These are phyloP conservation scores for Saccostrea echinata DNA, from an alignment of 1,140 invertebrate genomes.

Conservation along the genomic window DNA sequence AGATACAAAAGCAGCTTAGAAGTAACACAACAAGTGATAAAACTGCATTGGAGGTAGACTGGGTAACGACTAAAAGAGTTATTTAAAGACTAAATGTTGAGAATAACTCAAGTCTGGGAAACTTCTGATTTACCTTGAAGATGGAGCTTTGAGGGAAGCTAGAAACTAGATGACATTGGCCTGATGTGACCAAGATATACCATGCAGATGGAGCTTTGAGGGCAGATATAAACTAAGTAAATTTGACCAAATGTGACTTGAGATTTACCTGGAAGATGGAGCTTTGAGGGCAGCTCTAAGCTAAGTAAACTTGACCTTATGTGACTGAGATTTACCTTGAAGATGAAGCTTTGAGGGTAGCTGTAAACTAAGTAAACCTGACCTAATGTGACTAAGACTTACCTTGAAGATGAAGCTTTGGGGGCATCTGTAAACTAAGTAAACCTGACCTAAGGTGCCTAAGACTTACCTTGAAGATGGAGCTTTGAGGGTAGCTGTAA, in stretches of 20 bases:
- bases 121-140: background rate
- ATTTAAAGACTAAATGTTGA: too few relatives aligned
- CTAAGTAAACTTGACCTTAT: background rate
- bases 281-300: background rate
- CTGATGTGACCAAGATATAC: background rate
- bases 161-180: background rate
- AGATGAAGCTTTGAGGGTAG: background rate
- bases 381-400: background rate
- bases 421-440: background rate
- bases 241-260: background rate
- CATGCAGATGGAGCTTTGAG: background rate
- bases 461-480: background rate
- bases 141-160: background rate
- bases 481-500: background rate
- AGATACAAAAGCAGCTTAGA: background rate
- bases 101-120: too few relatives aligned
- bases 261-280: background rate
- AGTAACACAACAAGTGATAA: too few relatives aligned
- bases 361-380: background rate
- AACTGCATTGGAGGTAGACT: too few relatives aligned
- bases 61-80: too few relatives aligned
- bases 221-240: background rate
- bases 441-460: background rate
- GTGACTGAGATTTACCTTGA: background rate
- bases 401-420: background rate